phyloP scores from a whole-genome alignment of 2,113 vertebrate species.

The Clinocottus analis region DNA sequence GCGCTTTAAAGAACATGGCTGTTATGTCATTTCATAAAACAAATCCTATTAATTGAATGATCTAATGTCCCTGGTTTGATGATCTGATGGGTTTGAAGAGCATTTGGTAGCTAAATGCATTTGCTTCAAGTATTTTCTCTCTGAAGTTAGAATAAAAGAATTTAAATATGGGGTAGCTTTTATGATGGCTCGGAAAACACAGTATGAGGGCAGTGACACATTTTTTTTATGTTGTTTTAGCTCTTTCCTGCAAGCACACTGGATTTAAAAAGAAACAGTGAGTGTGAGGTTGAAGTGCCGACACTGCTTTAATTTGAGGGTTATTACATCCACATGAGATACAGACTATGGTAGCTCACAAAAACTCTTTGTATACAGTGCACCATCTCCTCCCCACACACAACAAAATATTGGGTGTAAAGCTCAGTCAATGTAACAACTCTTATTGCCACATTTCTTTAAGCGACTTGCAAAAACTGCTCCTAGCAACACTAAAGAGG shows the following conservation, averaged over 20 bases:
- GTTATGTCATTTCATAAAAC: conserved; percentile 18
- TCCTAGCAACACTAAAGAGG: not conserved
- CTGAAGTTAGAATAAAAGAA: conserved; percentile 8
- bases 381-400: not conserved
- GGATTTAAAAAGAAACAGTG: conserved; percentile 5
- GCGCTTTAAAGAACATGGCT: not conserved
- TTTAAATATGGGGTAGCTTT: conserved; percentile 1
- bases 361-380: not conserved
- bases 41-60: conserved; percentile 11
- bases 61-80: conserved; percentile 14
- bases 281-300: not conserved
- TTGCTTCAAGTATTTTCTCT: conserved; percentile 8
- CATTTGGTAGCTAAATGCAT: conserved; percentile 20
- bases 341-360: not conserved
- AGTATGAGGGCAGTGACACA: not conserved
- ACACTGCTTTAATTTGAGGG: conserved; percentile 4
- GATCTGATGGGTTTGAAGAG: conserved; percentile 36
- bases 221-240: not conserved
- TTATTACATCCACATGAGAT: not conserved
- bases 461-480: not conserved
- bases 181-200: not conserved
- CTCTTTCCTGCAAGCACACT: not conserved
- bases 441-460: not conserved
- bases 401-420: not conserved
- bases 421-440: not conserved